These are phyloP conservation scores for Arizona elegans DNA, from an alignment of 2,113 vertebrate species.

Conservation along the genomic window DNA sequence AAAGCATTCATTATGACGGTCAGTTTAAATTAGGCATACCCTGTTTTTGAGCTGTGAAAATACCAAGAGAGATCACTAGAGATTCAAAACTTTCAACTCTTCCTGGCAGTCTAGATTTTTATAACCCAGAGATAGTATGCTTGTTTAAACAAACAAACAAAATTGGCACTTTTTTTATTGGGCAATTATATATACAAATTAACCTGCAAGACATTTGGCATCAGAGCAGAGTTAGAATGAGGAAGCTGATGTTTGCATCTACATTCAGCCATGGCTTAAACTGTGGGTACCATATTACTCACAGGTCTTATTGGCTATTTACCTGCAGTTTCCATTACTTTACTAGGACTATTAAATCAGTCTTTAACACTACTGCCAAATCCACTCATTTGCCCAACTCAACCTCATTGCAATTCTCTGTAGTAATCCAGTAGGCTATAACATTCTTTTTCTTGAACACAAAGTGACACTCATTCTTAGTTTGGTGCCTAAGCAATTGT, in stretches of 20 bases:
- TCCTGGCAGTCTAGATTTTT: not conserved
- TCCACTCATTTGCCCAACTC: not conserved
- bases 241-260: not conserved
- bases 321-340: not conserved
- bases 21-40: not conserved
- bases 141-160: not conserved
- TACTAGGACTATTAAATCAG: not conserved
- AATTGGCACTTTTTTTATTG: not conserved
- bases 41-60: not conserved
- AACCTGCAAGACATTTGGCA: not conserved
- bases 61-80: not conserved
- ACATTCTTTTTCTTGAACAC: not conserved
- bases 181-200: not conserved
- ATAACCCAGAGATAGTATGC: not conserved
- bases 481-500: not conserved
- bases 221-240: not conserved
- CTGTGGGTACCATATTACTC: not conserved
- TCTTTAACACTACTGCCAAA: not conserved
- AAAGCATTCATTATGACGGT: not conserved
- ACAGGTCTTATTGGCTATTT: not conserved
- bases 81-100: not conserved
- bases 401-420: not conserved
- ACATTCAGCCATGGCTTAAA: not conserved
- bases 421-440: not conserved
- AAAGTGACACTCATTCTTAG: not conserved